Evolutionary conservation across 2,797 vertebrate species (phyloP).

Genomic region (Pipistrellus nathusii): DNA sequence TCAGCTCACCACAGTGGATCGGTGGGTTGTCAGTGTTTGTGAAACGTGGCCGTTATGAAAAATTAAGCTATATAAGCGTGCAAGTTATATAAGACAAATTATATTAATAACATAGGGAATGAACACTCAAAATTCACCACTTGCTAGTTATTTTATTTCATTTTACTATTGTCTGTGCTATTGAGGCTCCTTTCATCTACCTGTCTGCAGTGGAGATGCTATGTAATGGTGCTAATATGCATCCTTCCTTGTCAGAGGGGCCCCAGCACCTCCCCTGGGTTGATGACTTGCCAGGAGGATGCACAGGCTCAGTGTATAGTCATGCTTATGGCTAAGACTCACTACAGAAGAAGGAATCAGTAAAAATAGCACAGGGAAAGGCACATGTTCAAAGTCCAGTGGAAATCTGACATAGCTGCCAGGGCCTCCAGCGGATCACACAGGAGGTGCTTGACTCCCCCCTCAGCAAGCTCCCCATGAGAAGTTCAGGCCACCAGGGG

Average conservation of each 20-base stretch:
- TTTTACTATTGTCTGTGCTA: neutral
- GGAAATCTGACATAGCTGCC: neutral
- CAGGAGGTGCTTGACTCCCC: neutral
- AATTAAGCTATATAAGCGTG: neutral
- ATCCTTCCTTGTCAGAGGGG: neutral
- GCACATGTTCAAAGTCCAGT: too few relatives aligned
- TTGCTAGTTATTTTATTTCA: neutral
- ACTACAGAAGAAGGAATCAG: neutral
- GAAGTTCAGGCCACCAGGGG: neutral
- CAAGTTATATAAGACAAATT: neutral
- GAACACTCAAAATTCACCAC: neutral
- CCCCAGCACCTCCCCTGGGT: neutral
- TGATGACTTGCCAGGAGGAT: neutral
- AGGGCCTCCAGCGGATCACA: neutral
- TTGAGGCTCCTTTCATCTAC: neutral
- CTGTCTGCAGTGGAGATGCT: neutral
- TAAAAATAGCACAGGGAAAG: neutral
- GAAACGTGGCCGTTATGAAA: neutral
- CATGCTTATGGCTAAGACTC: neutral
- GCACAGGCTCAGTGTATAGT: neutral
- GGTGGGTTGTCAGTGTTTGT: neutral
- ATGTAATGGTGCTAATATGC: fast-evolving
- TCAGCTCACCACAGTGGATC: neutral
- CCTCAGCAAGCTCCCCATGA: neutral
- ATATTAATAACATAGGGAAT: neutral